Evolutionary conservation across 2,888 invertebrate genomes (phyloP).

Genomic region (Xestia ashworthii): DNA sequence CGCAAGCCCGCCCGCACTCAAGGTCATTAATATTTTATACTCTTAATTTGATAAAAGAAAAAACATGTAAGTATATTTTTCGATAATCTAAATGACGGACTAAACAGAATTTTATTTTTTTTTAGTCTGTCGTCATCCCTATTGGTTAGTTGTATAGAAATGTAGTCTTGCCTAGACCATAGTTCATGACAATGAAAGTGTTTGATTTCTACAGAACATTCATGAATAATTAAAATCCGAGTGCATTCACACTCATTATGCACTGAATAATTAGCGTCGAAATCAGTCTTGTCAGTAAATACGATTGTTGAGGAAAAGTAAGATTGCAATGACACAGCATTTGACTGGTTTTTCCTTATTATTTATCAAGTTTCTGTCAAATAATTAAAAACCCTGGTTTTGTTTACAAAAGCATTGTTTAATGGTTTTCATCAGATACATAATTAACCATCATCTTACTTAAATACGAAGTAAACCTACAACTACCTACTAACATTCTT

Average conservation of each 20-base stretch:
- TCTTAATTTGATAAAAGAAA: no score
- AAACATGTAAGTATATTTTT: no score
- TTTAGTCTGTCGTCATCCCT: no score
- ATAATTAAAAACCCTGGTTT: background rate
- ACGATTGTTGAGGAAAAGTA: conserved; percentile 41
- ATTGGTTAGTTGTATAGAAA: background rate
- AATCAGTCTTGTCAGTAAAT: conserved; percentile 28
- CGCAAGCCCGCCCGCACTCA: no score
- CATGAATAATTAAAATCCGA: background rate
- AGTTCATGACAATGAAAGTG: conserved; percentile 14
- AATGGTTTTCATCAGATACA: background rate
- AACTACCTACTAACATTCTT: background rate
- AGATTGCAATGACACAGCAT: conserved; percentile 31
- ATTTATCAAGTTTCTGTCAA: conserved; percentile 1
- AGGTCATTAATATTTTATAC: no score
- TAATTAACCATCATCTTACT: background rate
- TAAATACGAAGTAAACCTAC: background rate
- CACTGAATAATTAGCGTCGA: conserved; percentile 16
- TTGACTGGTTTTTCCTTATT: conserved; percentile 31
- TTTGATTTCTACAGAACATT: conserved; percentile 26
- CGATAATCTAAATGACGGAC: no score
- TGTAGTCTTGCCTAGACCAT: background rate
- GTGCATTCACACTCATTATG: conserved; percentile 30
- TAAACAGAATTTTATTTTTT: no score
- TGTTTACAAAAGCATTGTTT: background rate